Evolutionary conservation across 2,113 vertebrate genomes (phyloP).

Genomic region (Chionis minor): DNA sequence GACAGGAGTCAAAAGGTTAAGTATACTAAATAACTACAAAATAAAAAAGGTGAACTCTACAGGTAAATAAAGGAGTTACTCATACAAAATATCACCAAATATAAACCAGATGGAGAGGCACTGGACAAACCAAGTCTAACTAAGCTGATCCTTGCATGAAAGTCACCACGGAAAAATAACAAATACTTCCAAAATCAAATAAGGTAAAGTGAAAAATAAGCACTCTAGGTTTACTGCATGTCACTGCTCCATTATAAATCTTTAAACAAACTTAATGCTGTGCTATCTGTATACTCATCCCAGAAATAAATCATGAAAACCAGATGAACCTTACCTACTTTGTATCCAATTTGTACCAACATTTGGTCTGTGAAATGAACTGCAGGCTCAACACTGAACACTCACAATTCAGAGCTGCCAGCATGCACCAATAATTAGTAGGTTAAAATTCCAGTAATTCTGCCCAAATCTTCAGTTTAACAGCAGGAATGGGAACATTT

Average conservation of each 20-base stretch:
- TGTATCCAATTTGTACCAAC: not conserved
- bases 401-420: not conserved
- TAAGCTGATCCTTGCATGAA: not conserved
- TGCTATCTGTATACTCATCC: not conserved
- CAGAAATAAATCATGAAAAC: not conserved
- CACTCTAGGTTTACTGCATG: not conserved
- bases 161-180: not conserved
- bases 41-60: not conserved
- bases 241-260: not conserved
- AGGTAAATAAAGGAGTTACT: not conserved
- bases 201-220: not conserved
- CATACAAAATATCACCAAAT: not conserved
- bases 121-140: not conserved
- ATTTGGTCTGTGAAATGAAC: not conserved
- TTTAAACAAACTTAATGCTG: not conserved
- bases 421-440: not conserved
- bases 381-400: not conserved
- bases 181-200: not conserved
- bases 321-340: not conserved
- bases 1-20: not conserved
- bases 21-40: not conserved
- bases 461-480: not conserved
- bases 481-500: not conserved
- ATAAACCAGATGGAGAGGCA: not conserved
- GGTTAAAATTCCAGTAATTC: not conserved